A percentile compares a stretch with the other conserved stretches of the same genome.
phyloP scores from a whole-genome alignment of 2,888 invertebrate genomes.

The Melanargia galathea region DNA sequence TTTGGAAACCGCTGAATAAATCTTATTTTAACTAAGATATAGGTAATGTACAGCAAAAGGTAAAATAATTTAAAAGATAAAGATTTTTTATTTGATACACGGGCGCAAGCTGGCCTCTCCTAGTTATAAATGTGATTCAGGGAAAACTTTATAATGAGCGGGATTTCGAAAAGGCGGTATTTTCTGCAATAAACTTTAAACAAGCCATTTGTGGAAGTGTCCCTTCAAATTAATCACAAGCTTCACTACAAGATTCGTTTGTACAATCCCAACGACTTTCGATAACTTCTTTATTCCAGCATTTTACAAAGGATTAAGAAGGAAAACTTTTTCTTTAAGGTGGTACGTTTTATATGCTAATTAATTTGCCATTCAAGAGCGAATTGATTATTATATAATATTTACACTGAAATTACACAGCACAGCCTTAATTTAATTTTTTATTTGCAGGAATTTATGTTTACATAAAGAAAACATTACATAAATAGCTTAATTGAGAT shows the following conservation, averaged over 20 bases:
- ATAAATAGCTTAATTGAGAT: too few relatives aligned
- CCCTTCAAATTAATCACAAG: slow-evolving; percentile 22
- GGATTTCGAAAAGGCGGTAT: slow-evolving; percentile 24
- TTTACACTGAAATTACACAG: too few relatives aligned
- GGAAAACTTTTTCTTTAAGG: slow-evolving; percentile 15
- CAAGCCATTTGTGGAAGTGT: slow-evolving; percentile 27
- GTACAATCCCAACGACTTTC: slow-evolving; percentile 18
- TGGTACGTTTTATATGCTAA: too few relatives aligned
- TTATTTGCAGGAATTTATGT: too few relatives aligned
- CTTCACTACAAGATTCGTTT: slow-evolving; percentile 22
- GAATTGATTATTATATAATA: too few relatives aligned
- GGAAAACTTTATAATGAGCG: slow-evolving; percentile 21
- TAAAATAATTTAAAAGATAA: neutral
- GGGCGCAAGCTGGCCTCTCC: neutral
- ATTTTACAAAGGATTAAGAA: slow-evolving; percentile 19
- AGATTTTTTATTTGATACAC: neutral
- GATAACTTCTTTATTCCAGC: slow-evolving; percentile 21
- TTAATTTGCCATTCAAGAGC: too few relatives aligned
- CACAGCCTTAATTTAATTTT: too few relatives aligned
- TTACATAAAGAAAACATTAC: too few relatives aligned
- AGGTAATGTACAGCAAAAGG: neutral
- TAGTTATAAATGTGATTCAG: slow-evolving; percentile 9
- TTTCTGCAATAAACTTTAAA: slow-evolving; percentile 26
- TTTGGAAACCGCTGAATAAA: neutral
- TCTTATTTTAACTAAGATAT: neutral